Conservation (phyloP, 2,113 vertebrate species). For the Pachyramphus minor region DNA sequence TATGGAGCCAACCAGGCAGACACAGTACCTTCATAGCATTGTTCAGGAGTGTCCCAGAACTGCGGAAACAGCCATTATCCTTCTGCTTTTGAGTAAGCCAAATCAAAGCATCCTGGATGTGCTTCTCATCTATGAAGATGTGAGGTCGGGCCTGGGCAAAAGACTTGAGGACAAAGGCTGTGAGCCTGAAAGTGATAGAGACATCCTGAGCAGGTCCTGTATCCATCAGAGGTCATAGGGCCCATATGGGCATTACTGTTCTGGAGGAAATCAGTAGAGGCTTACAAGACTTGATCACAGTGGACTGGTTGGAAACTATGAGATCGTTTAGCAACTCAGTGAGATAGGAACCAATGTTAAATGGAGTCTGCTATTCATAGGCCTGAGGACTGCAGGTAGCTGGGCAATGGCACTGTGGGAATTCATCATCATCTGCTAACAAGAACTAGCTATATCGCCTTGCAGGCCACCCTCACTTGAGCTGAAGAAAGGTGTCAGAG, state of each 20-base stretch:
- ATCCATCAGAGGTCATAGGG: constrained; percentile 40
- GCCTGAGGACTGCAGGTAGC: no score
- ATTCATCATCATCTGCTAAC: background rate
- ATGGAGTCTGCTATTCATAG: background rate
- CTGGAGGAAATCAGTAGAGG: background rate
- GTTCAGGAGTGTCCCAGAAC: constrained; percentile 66
- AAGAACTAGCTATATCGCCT: background rate
- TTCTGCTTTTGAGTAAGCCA: constrained; percentile 70
- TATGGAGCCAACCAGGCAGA: background rate
- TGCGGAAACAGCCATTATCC: constrained; percentile 70
- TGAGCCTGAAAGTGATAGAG: constrained; percentile 68
- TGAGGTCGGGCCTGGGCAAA: constrained; percentile 58
- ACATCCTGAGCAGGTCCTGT: background rate
- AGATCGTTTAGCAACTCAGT: rapidly evolving
- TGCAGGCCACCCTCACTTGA: background rate
- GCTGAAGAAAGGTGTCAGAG: background rate
- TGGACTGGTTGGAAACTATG: background rate
- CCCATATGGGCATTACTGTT: constrained; percentile 57
- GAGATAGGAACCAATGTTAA: background rate
- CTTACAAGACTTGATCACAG: background rate
- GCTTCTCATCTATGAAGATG: constrained; percentile 67
- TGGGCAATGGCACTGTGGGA: background rate
- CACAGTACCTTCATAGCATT: constrained; percentile 68
- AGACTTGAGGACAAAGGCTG: constrained; percentile 75
- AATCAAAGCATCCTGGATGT: constrained; percentile 51